These are phyloP conservation scores for Helarctos malayanus DNA, from an alignment of 2,797 vertebrate genomes.

Conservation along the genomic window DNA sequence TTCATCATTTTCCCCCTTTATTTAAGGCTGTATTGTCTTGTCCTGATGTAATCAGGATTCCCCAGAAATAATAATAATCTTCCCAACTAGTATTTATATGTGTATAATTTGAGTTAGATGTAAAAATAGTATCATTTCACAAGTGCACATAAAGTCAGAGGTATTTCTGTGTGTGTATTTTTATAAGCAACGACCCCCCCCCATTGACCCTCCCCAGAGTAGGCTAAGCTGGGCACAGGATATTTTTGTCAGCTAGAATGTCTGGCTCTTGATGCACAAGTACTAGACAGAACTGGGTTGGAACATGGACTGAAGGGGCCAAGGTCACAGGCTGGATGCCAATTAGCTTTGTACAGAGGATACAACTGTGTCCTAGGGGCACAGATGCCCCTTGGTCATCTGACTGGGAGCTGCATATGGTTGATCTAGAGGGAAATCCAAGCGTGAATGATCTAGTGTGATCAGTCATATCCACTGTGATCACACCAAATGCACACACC, in stretches of 20 bases:
- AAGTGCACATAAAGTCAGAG: slow-evolving; percentile 37
- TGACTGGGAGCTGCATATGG: background rate
- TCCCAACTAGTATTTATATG: background rate
- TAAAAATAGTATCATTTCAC: slow-evolving; percentile 44
- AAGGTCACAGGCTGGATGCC: slow-evolving; percentile 58
- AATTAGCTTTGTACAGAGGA: slow-evolving; percentile 62
- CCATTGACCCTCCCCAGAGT: slow-evolving; percentile 14
- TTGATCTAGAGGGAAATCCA: background rate
- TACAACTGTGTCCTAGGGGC: slow-evolving; percentile 33
- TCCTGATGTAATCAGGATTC: background rate
- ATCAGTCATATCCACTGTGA: background rate
- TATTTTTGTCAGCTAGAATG: slow-evolving; percentile 60
- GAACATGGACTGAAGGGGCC: background rate
- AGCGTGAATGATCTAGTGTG: background rate
- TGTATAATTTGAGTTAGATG: background rate
- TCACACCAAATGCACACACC: background rate
- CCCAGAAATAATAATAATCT: slow-evolving; percentile 50
- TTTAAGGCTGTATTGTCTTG: background rate
- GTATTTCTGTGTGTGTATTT: slow-evolving; percentile 20
- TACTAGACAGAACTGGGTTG: slow-evolving; percentile 67
- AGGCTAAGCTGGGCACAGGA: background rate
- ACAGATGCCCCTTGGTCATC: slow-evolving; percentile 5
- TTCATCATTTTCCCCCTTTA: background rate
- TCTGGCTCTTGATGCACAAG: slow-evolving; percentile 41
- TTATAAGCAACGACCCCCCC: slow-evolving; percentile 32